Base-by-base conservation (phyloP, 2,797 vertebrate species). In the Gallirallus australis region DNA sequence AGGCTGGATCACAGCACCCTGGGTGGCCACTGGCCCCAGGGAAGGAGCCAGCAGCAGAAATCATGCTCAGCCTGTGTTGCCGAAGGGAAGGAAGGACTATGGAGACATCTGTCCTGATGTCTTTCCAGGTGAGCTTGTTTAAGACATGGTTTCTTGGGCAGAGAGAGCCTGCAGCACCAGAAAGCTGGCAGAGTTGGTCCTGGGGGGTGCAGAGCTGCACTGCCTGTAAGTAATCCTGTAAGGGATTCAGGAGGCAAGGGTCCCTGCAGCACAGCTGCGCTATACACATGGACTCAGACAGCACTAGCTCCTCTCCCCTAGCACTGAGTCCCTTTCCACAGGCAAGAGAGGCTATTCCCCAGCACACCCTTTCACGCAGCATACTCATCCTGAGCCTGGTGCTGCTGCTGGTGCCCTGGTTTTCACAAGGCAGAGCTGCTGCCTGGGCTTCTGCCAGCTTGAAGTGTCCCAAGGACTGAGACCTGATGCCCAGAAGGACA, bases 211-310 rank as follows among this genome's bases (percentile, higher is more conserved):
- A 1, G 12, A n/a, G 50, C 39, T 70, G 61, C 4, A 1, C 12
- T 4, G 12, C 19, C 48, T 42, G 16, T 82, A 19, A 42, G 8
- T 42, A 42, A 42, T 42, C 42, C 3, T 4, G 16, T 6, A 25
- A n/a, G 12, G 35, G 9, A 6, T 37, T 35, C 1, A 7, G 30
- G 54, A 56, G 39, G 12, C 0, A 8, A 64, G 18, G 10, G 27
- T 78, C 30, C 42, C 65, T 33, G 37, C 54, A 31, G 45, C 5
- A 2, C 0, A 0, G 50, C 45, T 7, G 2, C n/a, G 16, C 2
- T 1, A 14, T 39, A 21, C 2, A 40, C 5, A 3, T 1, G 6
- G 42, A 40, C 25, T 21, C 37, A 27, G 87, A 82, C 33, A 2
- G 9, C 72, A 91, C 30, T 30, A 76, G 25, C 35, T 86, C 35